Conservation (phyloP, 2,113 vertebrate species). For the Macroglossus sobrinus region DNA sequence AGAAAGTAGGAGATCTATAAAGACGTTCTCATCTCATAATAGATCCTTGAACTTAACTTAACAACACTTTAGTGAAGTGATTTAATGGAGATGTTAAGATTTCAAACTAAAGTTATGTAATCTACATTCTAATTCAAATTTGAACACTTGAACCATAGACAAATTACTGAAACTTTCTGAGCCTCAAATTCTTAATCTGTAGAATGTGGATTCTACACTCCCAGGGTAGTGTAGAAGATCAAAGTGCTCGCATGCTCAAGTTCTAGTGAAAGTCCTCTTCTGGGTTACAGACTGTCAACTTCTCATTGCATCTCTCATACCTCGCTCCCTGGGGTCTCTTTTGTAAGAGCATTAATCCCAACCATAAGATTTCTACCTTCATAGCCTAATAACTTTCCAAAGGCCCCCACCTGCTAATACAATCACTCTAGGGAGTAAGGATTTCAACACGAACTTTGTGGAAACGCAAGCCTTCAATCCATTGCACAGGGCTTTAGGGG, state of each 20-base stretch:
- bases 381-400: not conserved
- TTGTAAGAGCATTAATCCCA: not conserved
- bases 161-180: not conserved
- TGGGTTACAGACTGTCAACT: not conserved
- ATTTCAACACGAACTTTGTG: not conserved
- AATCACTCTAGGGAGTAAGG: not conserved
- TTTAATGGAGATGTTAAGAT: not conserved
- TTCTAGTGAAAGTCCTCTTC: not conserved
- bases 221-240: too few species aligned
- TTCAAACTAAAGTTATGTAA: not conserved
- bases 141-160: not conserved
- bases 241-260: not conserved
- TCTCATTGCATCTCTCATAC: not conserved
- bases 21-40: not conserved
- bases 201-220: too few species aligned
- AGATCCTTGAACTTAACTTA: not conserved
- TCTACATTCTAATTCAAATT: not conserved
- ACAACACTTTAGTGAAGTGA: not conserved
- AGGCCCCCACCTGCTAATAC: not conserved
- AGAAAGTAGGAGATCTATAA: not conserved
- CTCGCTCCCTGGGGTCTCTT: not conserved
- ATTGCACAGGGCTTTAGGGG: not conserved
- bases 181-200: not conserved
- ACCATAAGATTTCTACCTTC: not conserved
- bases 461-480: not conserved